phyloP scores from a whole-genome alignment of 2,113 vertebrate species.

The Microtus richardsoni region DNA sequence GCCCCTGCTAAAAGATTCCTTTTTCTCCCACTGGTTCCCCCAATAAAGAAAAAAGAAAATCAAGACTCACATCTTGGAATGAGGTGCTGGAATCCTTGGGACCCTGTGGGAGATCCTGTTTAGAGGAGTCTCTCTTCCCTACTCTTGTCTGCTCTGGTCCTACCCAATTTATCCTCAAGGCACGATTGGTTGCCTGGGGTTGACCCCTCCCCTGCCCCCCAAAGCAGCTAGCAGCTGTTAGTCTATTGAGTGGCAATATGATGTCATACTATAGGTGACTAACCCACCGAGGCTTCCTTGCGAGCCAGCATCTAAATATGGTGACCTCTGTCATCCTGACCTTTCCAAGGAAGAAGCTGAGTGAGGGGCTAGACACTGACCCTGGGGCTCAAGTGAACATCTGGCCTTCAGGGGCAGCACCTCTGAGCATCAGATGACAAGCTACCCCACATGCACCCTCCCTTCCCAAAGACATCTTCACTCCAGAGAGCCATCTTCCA shows the following conservation, averaged over 20 bases:
- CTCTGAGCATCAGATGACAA: neutral
- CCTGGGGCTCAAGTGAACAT: neutral
- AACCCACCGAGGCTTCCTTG: conserved; percentile 82
- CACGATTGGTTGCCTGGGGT: conserved; percentile 80
- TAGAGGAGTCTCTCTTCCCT: conserved; percentile 44
- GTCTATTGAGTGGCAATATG: conserved; percentile 86
- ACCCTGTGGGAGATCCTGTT: conserved; percentile 48
- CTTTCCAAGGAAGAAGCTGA: conserved; percentile 76
- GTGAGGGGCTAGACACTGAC: conserved; percentile 82
- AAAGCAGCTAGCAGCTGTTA: conserved; percentile 86
- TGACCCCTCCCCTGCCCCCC: conserved; percentile 74
- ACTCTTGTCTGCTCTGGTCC: conserved; percentile 47
- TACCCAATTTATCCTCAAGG: conserved; percentile 82
- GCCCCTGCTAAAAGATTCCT: neutral
- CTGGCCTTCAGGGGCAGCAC: conserved; percentile 48
- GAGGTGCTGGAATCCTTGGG: conserved; percentile 58
- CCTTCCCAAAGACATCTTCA: neutral
- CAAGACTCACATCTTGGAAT: conserved; percentile 83
- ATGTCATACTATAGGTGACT: conserved; percentile 89
- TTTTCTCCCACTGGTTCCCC: neutral
- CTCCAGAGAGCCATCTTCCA: neutral
- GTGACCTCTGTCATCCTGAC: conserved; percentile 87
- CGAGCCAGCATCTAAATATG: conserved; percentile 90
- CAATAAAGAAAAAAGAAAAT: conserved; percentile 50
- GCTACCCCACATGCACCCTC: neutral